phyloP scores from a whole-genome alignment of 2,113 vertebrate species.

The Equus quagga region DNA sequence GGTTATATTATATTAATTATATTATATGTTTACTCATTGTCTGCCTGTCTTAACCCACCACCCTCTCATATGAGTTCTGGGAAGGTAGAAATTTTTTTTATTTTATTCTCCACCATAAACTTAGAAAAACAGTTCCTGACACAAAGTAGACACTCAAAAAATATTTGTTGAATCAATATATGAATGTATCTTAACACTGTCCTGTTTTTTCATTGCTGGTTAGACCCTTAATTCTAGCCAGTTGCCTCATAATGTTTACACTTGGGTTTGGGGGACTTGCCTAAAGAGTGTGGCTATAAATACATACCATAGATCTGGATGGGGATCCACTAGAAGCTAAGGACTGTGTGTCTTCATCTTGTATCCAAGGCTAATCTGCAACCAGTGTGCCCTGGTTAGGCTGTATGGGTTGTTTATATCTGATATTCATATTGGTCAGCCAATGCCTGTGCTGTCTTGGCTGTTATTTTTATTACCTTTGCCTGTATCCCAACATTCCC shows the following conservation, averaged over 20 bases:
- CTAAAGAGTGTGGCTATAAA: background rate
- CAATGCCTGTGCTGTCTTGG: background rate
- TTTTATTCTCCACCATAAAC: background rate
- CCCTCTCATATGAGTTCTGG: background rate
- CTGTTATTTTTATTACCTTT: slow-evolving; percentile 9
- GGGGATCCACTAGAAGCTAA: background rate
- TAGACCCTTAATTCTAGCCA: slow-evolving; percentile 22
- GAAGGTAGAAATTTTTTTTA: background rate
- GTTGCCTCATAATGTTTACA: background rate
- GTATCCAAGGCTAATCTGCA: background rate
- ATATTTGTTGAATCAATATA: background rate
- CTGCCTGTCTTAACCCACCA: background rate
- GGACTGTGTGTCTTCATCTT: background rate
- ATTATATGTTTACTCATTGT: background rate
- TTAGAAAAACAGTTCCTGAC: background rate
- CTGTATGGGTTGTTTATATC: background rate
- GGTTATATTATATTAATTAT: background rate
- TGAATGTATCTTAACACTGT: slow-evolving; percentile 36
- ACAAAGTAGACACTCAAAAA: slow-evolving; percentile 22
- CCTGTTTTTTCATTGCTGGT: background rate
- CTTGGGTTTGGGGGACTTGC: background rate
- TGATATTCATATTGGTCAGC: background rate
- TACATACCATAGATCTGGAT: background rate
- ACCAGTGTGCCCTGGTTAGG: background rate
- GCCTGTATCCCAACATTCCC: background rate